Percentiles rank a stretch among this genome's conserved stretches.
phyloP scores from a whole-genome alignment of 2,888 invertebrate genomes.

The Chaitophorus viminalis region DNA sequence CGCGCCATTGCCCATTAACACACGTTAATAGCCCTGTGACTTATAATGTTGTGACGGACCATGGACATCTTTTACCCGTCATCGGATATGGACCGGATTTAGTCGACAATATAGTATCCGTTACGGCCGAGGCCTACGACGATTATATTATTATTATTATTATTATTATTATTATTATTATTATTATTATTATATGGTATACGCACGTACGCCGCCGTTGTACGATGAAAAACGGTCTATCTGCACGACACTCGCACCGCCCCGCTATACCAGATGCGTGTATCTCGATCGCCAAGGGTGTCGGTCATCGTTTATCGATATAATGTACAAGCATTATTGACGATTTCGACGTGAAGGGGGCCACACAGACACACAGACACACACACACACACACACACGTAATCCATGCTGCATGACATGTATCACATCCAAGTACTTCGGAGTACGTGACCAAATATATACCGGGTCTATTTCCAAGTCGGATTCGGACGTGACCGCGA shows the following conservation, averaged over 20 bases:
- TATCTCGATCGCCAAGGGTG: not conserved
- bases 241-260: not conserved
- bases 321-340: not conserved
- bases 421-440: not conserved
- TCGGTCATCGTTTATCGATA: slow-evolving; percentile 16
- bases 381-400: not conserved
- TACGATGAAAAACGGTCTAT: not conserved
- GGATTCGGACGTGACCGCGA: slow-evolving; percentile 44
- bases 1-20: not conserved
- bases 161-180: too few species aligned
- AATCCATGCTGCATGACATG: not conserved
- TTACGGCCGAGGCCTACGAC: not conserved
- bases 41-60: slow-evolving; percentile 4
- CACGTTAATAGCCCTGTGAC: too few species aligned
- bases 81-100: too few species aligned
- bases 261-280: too few species aligned
- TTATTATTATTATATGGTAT: too few species aligned
- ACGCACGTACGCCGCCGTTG: not conserved
- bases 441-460: slow-evolving; percentile 6
- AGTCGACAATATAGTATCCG: too few species aligned
- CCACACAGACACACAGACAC: not conserved
- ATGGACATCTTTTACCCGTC: slow-evolving; percentile 5
- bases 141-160: too few species aligned
- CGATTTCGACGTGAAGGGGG: not conserved
- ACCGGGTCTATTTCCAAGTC: slow-evolving; percentile 5